phyloP scores from a whole-genome alignment of 2,888 invertebrate species.

The Ferdinandea cuprea region DNA sequence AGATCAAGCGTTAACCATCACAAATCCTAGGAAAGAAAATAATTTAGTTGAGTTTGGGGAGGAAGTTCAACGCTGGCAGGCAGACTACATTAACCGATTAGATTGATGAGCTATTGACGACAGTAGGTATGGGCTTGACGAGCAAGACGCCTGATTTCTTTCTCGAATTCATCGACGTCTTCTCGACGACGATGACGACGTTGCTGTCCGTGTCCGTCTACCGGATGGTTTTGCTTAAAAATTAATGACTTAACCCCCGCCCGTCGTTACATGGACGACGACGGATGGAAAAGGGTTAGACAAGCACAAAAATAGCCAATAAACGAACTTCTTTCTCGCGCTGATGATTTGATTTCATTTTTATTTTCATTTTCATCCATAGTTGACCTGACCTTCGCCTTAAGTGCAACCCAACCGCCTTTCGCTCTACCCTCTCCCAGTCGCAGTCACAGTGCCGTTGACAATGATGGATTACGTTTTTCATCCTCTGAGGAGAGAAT shows the following conservation, averaged over 20 bases:
- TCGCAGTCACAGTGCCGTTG: too few relatives aligned
- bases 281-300: slow-evolving; percentile 61
- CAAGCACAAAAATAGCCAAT: slow-evolving; percentile 19
- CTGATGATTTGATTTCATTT: slow-evolving; percentile 34
- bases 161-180: slow-evolving; percentile 1
- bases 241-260: slow-evolving; percentile 33
- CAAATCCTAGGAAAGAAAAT: slow-evolving; percentile 52
- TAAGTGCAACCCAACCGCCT: slow-evolving; percentile 19
- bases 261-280: too few relatives aligned
- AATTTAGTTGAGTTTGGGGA: slow-evolving; percentile 5
- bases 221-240: slow-evolving; percentile 28
- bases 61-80: slow-evolving; percentile 7
- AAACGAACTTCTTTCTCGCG: slow-evolving; percentile 9
- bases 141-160: slow-evolving; percentile 57
- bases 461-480: slow-evolving; percentile 60
- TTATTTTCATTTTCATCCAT: too few relatives aligned
- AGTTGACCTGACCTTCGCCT: slow-evolving; percentile 52
- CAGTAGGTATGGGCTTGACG: slow-evolving; percentile 47
- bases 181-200: too few relatives aligned
- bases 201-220: too few relatives aligned
- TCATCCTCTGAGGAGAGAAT: slow-evolving; percentile 13
- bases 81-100: slow-evolving; percentile 62
- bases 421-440: too few relatives aligned
- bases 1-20: slow-evolving; percentile 72
- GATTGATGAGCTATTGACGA: slow-evolving; percentile 70